Conservation (phyloP, 2,888 invertebrate species). For the Oeneis ivallda region DNA sequence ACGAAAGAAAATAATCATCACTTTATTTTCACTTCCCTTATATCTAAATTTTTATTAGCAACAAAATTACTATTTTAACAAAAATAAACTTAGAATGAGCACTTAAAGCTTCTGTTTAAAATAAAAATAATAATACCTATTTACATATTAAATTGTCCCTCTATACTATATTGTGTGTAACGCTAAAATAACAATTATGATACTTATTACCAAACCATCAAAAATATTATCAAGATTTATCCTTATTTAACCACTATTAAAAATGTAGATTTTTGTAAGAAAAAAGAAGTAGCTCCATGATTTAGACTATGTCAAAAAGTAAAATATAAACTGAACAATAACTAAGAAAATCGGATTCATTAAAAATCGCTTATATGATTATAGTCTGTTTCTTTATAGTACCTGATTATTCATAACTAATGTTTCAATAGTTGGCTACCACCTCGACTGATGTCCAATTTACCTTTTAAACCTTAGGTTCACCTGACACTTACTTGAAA, state of each 20-base stretch:
- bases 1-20: conserved; percentile 40
- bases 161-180: too few species aligned
- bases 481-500: too few species aligned
- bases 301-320: conserved; percentile 7
- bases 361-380: too few species aligned
- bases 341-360: background rate
- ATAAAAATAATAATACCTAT: too few species aligned
- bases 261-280: background rate
- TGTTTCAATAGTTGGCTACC: too few species aligned
- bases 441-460: too few species aligned
- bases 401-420: too few species aligned
- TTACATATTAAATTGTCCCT: background rate
- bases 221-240: background rate
- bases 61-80: background rate
- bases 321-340: background rate
- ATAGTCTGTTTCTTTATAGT: too few species aligned
- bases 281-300: background rate
- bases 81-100: background rate
- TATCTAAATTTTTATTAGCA: conserved; percentile 35
- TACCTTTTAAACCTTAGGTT: too few species aligned
- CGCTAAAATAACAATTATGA: too few species aligned
- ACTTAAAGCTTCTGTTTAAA: conserved; percentile 1
- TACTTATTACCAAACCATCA: background rate
- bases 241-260: background rate
- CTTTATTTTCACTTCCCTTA: conserved; percentile 49